Percentiles rank a stretch among this genome's conserved stretches.
phyloP scores from a whole-genome alignment of 1,140 invertebrate species.

The Solenopsis invicta region DNA sequence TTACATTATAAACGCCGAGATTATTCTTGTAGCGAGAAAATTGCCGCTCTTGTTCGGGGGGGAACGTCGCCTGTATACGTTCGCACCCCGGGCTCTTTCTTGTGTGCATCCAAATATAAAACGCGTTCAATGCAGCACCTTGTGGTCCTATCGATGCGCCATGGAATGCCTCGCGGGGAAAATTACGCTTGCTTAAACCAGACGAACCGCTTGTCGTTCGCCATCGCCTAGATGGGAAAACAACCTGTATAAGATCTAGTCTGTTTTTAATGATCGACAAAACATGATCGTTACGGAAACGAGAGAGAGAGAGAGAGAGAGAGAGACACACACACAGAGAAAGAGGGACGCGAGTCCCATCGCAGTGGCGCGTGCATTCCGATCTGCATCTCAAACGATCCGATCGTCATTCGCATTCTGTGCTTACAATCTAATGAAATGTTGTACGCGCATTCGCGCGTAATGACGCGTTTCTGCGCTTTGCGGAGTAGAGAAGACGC shows the following conservation, averaged over 20 bases:
- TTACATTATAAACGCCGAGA: constrained; percentile 30
- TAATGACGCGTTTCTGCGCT: constrained; percentile 54
- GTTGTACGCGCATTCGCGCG: constrained; percentile 13
- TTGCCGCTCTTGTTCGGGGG: constrained; percentile 24
- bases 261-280: constrained; percentile 5
- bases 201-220: neutral
- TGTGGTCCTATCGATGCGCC: neutral
- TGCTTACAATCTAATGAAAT: constrained; percentile 42
- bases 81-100: neutral
- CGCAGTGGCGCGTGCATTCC: neutral
- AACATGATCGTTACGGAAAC: neutral
- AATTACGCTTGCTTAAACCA: constrained; percentile 28
- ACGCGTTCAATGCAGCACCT: neutral
- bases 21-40: constrained; percentile 42
- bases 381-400: constrained; percentile 41
- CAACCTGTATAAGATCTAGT: constrained; percentile 9
- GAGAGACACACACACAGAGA: no score
- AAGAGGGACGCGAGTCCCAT: neutral
- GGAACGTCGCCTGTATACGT: neutral
- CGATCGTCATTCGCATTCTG: constrained; percentile 2
- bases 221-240: constrained; percentile 1
- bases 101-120: constrained; percentile 17
- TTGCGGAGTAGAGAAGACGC: neutral
- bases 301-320: neutral
- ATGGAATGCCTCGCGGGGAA: constrained; percentile 11